Base-by-base conservation (phyloP, 2,113 vertebrate genomes). In the Rissa tridactyla region DNA sequence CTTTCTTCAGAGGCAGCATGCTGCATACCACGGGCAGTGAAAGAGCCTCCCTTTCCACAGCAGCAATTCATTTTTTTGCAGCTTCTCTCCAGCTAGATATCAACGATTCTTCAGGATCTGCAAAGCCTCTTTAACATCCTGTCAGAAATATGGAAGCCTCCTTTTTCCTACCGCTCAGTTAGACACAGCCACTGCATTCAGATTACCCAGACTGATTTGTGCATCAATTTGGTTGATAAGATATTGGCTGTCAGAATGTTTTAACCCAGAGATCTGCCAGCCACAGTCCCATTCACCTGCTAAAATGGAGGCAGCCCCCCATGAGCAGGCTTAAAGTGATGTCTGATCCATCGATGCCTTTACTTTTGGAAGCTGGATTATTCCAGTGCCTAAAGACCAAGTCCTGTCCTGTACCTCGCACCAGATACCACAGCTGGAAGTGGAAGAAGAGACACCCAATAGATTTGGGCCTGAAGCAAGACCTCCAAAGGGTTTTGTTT, bases 141-240 rank as follows among this genome's bases (percentile, higher is more conserved):
- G 64, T 90, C 87, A 92, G 82, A 95, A 94, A 77, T 22, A 66
- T 5, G 19, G 77, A 91, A 95, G 60, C 46, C 40, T 68, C 38
- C 64, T 88, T 97, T 97, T 91, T 88, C 82, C 90, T 86, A 36
- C 25, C 75, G 62, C 93, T 92, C 87, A 62, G 34, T 93, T 90
- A 94, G 95, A 96, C 81, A 77, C 42, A 89, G 36, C 18, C 62
- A 95, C 96, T 96, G 71, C 95, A 93, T 94, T 95, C 80, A 88
- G 90, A 88, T 76, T 84, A 80, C 21, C 16, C 66, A 88, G 64
- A 12, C 7, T 5, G 22, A 72, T 34, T 76, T 23, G 55, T 61
- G 78, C 87, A 96, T 97, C 92, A 72, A 93, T 86, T 90, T 91
- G 64, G 29, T 57, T 62, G 82, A 85, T 94, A 77, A 97, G 96